Percentiles rank a stretch among this genome's conserved stretches.
These are phyloP conservation scores for Ploceus nigricollis DNA, from an alignment of 2,113 vertebrate species.

Conservation along the genomic window DNA sequence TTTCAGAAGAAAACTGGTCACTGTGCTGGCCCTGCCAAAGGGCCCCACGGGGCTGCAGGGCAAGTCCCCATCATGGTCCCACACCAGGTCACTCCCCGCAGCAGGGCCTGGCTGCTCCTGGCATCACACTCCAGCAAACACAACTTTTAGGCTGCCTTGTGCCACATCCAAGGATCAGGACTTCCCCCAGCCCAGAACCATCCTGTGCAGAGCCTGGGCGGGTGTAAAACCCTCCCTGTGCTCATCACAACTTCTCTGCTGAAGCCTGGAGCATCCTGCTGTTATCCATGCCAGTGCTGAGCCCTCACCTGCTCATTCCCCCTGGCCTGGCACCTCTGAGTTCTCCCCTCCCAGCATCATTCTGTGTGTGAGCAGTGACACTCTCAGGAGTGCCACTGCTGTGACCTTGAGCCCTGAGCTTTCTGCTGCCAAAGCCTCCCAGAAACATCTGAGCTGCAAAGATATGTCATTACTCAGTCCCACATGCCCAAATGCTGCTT, in stretches of 20 bases:
- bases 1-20: not conserved
- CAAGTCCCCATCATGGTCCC: not conserved
- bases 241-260: not conserved
- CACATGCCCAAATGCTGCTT: not conserved
- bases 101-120: not conserved
- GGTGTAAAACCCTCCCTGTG: not conserved
- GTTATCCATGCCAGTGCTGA: rapidly evolving
- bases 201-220: not conserved
- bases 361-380: not conserved
- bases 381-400: not conserved
- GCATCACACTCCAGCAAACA: not conserved
- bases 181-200: not conserved
- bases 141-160: not conserved
- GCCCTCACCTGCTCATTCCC: not conserved
- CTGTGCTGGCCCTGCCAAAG: not conserved
- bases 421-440: not conserved
- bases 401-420: not conserved
- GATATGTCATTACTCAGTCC: not conserved
- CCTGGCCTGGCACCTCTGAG: not conserved
- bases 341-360: not conserved
- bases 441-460: not conserved
- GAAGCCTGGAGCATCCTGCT: not conserved
- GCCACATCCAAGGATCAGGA: not conserved
- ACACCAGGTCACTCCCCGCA: not conserved
- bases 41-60: not conserved